A percentile compares a stretch with the other conserved stretches of the same genome.
phyloP scores from a whole-genome alignment of 1,140 invertebrate species.

The Leptinotarsa undecemlineata region DNA sequence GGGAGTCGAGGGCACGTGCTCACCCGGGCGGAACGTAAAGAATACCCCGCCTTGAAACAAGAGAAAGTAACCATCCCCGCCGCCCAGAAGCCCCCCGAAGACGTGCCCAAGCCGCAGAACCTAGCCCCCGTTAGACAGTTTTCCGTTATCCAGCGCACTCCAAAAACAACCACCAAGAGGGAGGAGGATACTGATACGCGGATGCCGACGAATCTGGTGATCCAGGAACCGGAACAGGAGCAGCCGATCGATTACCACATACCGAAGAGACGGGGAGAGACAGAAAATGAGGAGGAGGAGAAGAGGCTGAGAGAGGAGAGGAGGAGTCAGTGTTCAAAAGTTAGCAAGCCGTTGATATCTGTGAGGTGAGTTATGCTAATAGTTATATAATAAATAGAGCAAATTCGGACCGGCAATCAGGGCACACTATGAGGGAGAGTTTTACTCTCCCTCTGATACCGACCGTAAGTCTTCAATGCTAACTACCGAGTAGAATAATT shows the following conservation, averaged over 20 bases:
- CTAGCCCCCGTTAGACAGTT: slow-evolving; percentile 61
- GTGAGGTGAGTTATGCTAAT: slow-evolving; percentile 39
- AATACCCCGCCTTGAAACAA: slow-evolving; percentile 66
- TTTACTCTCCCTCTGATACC: no score
- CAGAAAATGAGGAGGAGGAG: slow-evolving; percentile 66
- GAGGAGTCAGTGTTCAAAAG: slow-evolving; percentile 63
- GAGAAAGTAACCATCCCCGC: slow-evolving; percentile 58
- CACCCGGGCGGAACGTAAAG: slow-evolving; percentile 77
- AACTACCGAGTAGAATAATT: no score
- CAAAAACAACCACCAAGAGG: slow-evolving; percentile 59
- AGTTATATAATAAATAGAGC: no score
- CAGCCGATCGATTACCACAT: slow-evolving; percentile 88
- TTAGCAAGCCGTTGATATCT: slow-evolving; percentile 57
- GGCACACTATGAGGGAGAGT: no score
- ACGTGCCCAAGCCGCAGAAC: slow-evolving; percentile 58
- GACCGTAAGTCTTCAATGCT: no score
- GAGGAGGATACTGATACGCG: slow-evolving; percentile 59
- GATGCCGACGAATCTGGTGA: slow-evolving; percentile 57
- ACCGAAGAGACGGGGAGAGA: slow-evolving; percentile 72
- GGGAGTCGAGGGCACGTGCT: slow-evolving; percentile 73
- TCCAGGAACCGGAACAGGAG: slow-evolving; percentile 70
- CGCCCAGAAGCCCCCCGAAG: slow-evolving; percentile 60
- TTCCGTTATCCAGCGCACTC: slow-evolving; percentile 83
- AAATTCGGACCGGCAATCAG: no score
- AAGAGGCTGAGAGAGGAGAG: slow-evolving; percentile 64